phyloP scores from a whole-genome alignment of 2,797 vertebrate species.

The Sphenodon punctatus region DNA sequence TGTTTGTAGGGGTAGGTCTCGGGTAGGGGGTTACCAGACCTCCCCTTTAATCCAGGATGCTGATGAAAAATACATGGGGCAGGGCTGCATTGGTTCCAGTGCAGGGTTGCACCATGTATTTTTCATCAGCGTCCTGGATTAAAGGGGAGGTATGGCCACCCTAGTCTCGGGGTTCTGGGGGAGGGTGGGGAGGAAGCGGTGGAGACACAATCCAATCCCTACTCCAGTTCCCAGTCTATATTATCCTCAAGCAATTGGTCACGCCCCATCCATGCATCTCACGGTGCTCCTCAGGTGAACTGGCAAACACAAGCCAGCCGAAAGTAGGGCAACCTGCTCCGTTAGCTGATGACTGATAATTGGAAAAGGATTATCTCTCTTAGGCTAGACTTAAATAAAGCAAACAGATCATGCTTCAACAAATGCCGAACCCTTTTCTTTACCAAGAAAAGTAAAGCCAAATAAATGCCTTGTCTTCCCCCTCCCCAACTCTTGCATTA shows the following conservation, averaged over 20 bases:
- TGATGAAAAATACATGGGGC: too few species aligned
- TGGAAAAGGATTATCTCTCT: rapidly evolving
- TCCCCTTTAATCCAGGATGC: too few species aligned
- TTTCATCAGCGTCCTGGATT: too few species aligned
- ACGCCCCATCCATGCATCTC: neutral
- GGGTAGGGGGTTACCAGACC: too few species aligned
- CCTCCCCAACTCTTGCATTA: too few species aligned
- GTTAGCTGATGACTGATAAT: neutral
- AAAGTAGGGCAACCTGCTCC: rapidly evolving
- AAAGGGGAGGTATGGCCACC: too few species aligned
- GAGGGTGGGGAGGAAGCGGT: neutral
- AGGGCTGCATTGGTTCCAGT: too few species aligned
- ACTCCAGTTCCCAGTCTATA: neutral
- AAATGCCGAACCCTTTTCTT: neutral
- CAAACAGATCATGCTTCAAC: rapidly evolving
- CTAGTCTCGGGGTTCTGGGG: too few species aligned
- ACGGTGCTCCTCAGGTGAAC: neutral
- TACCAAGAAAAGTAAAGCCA: too few species aligned
- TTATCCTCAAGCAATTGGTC: neutral
- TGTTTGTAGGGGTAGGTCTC: neutral
- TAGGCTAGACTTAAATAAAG: neutral
- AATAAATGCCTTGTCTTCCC: too few species aligned
- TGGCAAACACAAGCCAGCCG: neutral
- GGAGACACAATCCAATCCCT: neutral
- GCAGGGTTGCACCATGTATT: too few species aligned